phyloP scores from a whole-genome alignment of 2,797 vertebrate genomes.

The Hyperoplus lanceolatus region DNA sequence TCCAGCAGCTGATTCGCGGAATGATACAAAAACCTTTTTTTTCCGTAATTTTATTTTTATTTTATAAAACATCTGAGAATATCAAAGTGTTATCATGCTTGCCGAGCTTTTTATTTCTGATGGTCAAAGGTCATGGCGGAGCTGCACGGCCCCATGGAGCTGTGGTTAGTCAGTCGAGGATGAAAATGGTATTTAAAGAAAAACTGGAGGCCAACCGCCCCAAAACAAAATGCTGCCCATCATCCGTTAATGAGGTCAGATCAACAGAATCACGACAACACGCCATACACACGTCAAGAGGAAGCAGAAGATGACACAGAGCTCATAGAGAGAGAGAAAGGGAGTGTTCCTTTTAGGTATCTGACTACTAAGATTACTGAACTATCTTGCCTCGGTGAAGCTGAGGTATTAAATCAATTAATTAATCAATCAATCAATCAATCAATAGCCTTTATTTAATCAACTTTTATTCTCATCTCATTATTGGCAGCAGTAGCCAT shows the following conservation, averaged over 20 bases:
- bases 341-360: too few species aligned
- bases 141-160: background rate
- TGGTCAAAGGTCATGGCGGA: slow-evolving; percentile 32
- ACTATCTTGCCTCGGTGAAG: too few species aligned
- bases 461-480: too few species aligned
- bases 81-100: background rate
- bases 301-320: background rate
- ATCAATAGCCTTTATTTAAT: too few species aligned
- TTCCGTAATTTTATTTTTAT: too few species aligned
- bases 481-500: too few species aligned
- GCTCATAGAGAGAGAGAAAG: background rate
- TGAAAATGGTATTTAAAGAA: slow-evolving; percentile 58
- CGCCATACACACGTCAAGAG: background rate
- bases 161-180: slow-evolving; percentile 46
- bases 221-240: slow-evolving; percentile 29
- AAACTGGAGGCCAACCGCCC: slow-evolving; percentile 35
- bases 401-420: too few species aligned
- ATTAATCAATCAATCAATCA: too few species aligned
- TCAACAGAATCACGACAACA: background rate
- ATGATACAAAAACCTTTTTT: too few species aligned
- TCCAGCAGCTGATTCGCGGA: too few species aligned
- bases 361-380: too few species aligned
- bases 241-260: slow-evolving; percentile 26
- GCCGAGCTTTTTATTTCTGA: background rate
- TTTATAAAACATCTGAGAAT: background rate